Evolutionary conservation across 2,113 vertebrate genomes (phyloP).

Genomic region (Phyllostomus discolor): DNA sequence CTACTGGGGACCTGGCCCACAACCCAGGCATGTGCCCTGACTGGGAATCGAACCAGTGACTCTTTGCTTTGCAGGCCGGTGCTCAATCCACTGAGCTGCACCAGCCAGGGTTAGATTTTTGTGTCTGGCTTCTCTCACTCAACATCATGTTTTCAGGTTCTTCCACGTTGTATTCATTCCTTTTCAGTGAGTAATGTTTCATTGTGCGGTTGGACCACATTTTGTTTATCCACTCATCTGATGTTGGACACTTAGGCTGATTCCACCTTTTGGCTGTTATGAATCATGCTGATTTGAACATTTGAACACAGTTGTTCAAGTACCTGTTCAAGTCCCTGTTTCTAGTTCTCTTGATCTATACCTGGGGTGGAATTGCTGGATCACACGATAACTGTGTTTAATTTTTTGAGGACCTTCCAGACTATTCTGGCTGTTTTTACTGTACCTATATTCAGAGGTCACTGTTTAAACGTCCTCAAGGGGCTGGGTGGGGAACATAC

Average conservation of each 20-base stretch:
- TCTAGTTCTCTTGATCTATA: background rate
- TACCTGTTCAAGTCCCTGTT: background rate
- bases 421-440: background rate
- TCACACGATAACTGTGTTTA: background rate
- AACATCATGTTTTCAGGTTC: background rate
- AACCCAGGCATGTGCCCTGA: no score
- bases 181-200: background rate
- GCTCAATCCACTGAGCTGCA: no score
- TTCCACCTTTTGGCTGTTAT: background rate
- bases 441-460: background rate
- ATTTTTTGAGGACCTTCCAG: background rate
- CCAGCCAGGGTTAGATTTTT: background rate
- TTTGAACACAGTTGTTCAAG: background rate
- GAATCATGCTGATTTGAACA: background rate
- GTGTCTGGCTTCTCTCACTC: background rate
- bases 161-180: fast-evolving
- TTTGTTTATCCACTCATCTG: background rate
- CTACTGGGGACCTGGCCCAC: no score
- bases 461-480: background rate
- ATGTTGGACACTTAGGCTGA: background rate
- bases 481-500: background rate
- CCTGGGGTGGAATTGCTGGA: background rate
- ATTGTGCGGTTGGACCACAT: fast-evolving
- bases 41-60: no score
- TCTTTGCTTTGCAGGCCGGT: no score